phyloP scores from a whole-genome alignment of 2,888 invertebrate species.

The Laspeyria flexula region DNA sequence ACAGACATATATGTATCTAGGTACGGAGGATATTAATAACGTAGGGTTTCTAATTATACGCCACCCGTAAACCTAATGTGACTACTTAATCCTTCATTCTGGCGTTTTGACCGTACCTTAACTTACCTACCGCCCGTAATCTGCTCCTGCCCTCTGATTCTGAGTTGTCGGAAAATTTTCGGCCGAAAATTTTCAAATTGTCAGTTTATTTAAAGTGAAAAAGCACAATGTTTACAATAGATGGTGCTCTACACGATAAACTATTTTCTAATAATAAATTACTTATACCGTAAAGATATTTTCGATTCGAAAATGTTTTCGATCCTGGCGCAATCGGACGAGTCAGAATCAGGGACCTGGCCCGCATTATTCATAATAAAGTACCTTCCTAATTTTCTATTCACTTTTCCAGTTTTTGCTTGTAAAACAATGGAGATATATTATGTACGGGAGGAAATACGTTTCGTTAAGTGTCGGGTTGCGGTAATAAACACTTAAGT shows the following conservation, averaged over 20 bases:
- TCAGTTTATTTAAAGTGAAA: no score
- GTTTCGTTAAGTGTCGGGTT: neutral
- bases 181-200: no score
- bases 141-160: no score
- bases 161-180: no score
- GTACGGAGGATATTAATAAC: slow-evolving; percentile 33
- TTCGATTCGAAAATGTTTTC: no score
- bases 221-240: no score
- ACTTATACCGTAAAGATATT: no score
- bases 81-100: slow-evolving; percentile 43
- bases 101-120: slow-evolving; percentile 30
- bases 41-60: slow-evolving; percentile 24
- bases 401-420: slow-evolving; percentile 49
- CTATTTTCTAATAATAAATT: no score
- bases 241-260: no score
- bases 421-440: slow-evolving; percentile 31
- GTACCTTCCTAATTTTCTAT: slow-evolving; percentile 42
- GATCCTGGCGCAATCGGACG: no score
- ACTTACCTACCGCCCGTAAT: slow-evolving; percentile 30
- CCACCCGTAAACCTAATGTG: slow-evolving; percentile 10
- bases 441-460: slow-evolving; percentile 8
- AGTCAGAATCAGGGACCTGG: no score
- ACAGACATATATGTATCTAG: slow-evolving; percentile 18
- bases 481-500: neutral
- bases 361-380: slow-evolving; percentile 49